Percentiles rank a stretch among this genome's conserved stretches.
Evolutionary conservation across 2,113 vertebrate species (phyloP).

Genomic region (Elaphurus davidianus): DNA sequence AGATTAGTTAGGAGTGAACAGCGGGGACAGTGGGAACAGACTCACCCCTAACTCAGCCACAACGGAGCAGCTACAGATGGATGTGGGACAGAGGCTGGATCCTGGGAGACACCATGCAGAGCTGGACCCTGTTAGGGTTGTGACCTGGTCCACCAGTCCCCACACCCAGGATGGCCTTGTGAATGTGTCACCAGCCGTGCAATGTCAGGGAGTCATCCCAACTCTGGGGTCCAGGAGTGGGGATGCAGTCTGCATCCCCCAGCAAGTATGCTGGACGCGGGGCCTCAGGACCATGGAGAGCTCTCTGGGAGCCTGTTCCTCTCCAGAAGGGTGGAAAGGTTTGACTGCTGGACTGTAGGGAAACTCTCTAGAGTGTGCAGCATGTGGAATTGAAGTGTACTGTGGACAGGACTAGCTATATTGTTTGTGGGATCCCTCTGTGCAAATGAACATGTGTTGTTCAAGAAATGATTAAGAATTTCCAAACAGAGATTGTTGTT

Average conservation of each 20-base stretch:
- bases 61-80: rapidly evolving
- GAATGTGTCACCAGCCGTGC: background rate
- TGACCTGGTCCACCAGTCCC: background rate
- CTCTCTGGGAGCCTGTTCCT: background rate
- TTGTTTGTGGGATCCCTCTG: background rate
- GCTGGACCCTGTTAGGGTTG: background rate
- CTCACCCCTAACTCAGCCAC: background rate
- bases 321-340: background rate
- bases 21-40: background rate
- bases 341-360: background rate
- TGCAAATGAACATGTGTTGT: background rate
- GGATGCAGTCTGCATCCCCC: background rate
- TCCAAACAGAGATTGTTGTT: background rate
- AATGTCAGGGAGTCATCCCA: background rate
- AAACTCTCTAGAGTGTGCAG: background rate
- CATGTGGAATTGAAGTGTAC: background rate
- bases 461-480: background rate
- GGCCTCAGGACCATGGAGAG: background rate
- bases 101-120: background rate
- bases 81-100: rapidly evolving
- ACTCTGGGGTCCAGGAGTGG: background rate
- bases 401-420: background rate
- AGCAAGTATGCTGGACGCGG: background rate
- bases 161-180: background rate
- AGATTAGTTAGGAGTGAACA: background rate